phyloP scores from a whole-genome alignment of 2,797 vertebrate genomes.

The Fistularia tabacaria region DNA sequence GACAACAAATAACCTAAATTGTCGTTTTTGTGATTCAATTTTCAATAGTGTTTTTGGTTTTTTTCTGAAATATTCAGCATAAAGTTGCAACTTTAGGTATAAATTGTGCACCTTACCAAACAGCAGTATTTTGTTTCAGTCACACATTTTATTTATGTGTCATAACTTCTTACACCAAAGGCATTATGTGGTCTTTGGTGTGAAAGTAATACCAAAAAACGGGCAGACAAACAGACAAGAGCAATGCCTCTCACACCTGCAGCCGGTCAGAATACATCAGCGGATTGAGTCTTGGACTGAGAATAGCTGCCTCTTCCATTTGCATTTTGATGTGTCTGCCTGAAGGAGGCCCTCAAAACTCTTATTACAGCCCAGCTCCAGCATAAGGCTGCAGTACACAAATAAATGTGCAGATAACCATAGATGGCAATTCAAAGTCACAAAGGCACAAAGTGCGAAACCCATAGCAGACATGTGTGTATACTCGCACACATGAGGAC shows the following conservation, averaged over 20 bases:
- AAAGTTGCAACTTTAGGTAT: too few relatives aligned
- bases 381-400: slow-evolving; percentile 10
- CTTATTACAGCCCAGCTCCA: slow-evolving; percentile 26
- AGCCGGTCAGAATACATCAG: slow-evolving; percentile 22
- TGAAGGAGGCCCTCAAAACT: slow-evolving; percentile 38
- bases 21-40: too few relatives aligned
- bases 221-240: slow-evolving; percentile 8
- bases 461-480: background rate
- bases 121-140: too few relatives aligned
- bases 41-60: too few relatives aligned
- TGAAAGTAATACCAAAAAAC: slow-evolving; percentile 4
- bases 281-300: slow-evolving; percentile 10
- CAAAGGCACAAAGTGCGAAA: background rate
- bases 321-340: slow-evolving; percentile 52
- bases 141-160: too few relatives aligned
- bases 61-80: too few relatives aligned
- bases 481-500: too few relatives aligned
- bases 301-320: slow-evolving; percentile 31
- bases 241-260: slow-evolving; percentile 5
- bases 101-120: too few relatives aligned
- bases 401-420: slow-evolving; percentile 15
- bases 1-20: too few relatives aligned
- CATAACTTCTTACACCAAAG: too few relatives aligned
- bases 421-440: slow-evolving; percentile 8
- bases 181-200: background rate